Evolutionary conservation across 2,888 invertebrate genomes (phyloP).

Genomic region (Ectobius pallidus): DNA sequence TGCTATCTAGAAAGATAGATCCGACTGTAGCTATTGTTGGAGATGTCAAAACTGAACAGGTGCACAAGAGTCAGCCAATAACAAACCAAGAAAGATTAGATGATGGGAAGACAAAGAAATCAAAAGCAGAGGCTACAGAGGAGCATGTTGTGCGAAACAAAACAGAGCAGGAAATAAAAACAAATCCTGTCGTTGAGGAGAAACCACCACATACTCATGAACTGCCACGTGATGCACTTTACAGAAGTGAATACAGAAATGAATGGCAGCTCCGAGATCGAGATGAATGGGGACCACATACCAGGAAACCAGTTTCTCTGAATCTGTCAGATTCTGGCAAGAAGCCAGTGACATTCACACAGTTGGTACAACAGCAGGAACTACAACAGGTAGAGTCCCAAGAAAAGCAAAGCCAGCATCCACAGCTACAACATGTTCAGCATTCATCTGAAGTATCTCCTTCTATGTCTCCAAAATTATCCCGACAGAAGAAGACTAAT

Average conservation of each 20-base stretch:
- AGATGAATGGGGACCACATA: conserved; percentile 20
- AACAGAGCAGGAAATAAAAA: background rate
- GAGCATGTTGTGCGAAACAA: background rate
- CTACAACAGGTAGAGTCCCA: background rate
- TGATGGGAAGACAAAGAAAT: background rate
- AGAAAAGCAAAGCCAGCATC: background rate
- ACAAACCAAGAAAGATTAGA: too few relatives aligned
- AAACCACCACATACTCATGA: background rate
- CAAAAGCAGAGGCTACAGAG: background rate
- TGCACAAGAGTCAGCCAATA: too few relatives aligned
- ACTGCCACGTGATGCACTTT: background rate
- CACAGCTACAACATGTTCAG: background rate
- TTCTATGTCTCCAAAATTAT: conserved; percentile 42
- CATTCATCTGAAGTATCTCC: conserved; percentile 27
- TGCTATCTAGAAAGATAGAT: conserved; percentile 36
- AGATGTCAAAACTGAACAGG: background rate
- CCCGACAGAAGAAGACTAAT: conserved; percentile 46
- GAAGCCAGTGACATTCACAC: conserved; percentile 20
- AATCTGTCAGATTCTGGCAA: conserved; percentile 39
- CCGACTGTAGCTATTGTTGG: conserved; percentile 33
- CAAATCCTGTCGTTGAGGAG: too few relatives aligned
- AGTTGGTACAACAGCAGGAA: conserved; percentile 7
- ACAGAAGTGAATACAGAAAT: background rate
- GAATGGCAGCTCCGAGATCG: conserved; percentile 21
- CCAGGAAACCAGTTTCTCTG: conserved; percentile 38